These are phyloP conservation scores for Cheiracanthium punctorium DNA, from an alignment of 2,888 invertebrate species.

Conservation along the genomic window DNA sequence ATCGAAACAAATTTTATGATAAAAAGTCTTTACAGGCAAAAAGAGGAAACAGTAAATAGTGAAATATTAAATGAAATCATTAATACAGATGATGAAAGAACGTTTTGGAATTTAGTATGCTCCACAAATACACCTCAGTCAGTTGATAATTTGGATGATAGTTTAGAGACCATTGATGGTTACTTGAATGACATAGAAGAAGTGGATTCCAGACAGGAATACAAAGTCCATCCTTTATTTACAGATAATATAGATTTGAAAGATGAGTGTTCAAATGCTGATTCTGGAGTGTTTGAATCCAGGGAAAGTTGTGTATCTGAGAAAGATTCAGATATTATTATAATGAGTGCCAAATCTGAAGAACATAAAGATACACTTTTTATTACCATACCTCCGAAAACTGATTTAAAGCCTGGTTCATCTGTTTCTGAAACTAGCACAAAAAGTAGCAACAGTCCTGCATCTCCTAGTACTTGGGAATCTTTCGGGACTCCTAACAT, in stretches of 20 bases:
- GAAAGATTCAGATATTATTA: conserved; percentile 42
- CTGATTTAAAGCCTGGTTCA: conserved; percentile 49
- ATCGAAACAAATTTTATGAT: conserved; percentile 23
- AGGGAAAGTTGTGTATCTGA: conserved; percentile 64
- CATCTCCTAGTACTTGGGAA: conserved; percentile 60
- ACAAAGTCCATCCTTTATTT: conserved; percentile 28
- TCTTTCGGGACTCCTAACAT: conserved; percentile 71
- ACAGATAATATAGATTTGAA: conserved; percentile 31
- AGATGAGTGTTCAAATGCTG: conserved; percentile 62
- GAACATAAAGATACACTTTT: conserved; percentile 40
- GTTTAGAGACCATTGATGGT: conserved; percentile 53
- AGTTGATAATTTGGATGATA: conserved; percentile 36
- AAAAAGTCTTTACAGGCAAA: conserved; percentile 26
- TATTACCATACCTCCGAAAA: conserved; percentile 56
- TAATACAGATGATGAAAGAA: conserved; percentile 60
- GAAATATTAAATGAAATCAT: conserved; percentile 61
- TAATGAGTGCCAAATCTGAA: conserved; percentile 51
- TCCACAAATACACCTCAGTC: conserved; percentile 52
- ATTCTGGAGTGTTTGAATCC: conserved; percentile 66
- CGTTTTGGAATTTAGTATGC: conserved; percentile 64
- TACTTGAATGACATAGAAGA: conserved; percentile 41
- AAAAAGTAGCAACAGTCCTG: conserved; percentile 63
- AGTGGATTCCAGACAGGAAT: background rate
- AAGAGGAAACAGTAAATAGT: conserved; percentile 20
- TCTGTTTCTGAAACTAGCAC: conserved; percentile 51